Evolutionary conservation across 2,797 vertebrate species (phyloP), one percentile per base, ranked within the genome.

Genomic region (Hydrolagus colliei): DNA sequence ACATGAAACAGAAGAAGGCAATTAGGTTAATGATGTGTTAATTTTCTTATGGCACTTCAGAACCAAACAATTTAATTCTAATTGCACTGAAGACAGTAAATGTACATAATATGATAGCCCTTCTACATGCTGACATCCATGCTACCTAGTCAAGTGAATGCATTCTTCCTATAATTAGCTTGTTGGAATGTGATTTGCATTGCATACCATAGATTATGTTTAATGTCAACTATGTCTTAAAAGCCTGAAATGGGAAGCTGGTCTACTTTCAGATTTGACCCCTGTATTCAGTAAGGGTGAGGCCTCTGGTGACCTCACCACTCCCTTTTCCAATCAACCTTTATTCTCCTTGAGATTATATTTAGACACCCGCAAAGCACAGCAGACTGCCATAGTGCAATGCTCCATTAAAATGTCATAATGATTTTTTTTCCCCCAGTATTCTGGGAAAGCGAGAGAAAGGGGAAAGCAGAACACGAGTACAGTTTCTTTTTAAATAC

Each of bases 91-190:
- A 92, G 91, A 92, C 89, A 92, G 93, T 89, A 92, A 92, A 93
- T 91, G 89, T 91, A 52, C 41, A 52, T 52, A 52, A 93, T 91
- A 91, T 90, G 91, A 92, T 89, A 92, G 92, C 92, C 16, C 62
- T 65, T 84, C 79, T 41, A 84, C 68, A 35, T 20, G 92, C 88
- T 89, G 92, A 91, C 90, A 90, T 88, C 91, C 88, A 89, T 86
- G 86, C 91, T 93, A 92, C 90, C 91, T 92, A 92, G 90, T 89
- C 93, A 93, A 93, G 92, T 89, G 92, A 89, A 88, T 91, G 89
- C 90, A 89, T 92, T 95, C 94, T 94, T 93, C 93, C 93, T 92
- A 92, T 95, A 95, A 95, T 95, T 94, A 94, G 94, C 91, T 92
- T 88, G 89, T 89, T 90, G 90, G 91, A 94, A 93, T 93, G 93